Evolutionary conservation across 2,113 vertebrate genomes (phyloP), one percentile per base, ranked within the genome.

Genomic region (Mystacornis crossleyi): DNA sequence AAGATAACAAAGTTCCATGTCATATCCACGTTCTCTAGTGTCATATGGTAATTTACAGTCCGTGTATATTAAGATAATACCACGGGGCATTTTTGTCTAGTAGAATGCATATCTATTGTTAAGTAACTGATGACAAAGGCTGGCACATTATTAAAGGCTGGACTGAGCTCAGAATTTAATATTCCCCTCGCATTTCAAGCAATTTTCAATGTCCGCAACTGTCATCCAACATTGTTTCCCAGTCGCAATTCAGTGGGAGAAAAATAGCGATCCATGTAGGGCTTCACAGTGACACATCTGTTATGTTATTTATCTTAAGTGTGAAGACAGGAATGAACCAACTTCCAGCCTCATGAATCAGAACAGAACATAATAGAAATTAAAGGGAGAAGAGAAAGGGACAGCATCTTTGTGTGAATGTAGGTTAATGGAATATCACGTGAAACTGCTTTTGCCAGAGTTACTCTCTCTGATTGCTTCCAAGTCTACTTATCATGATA

Each of bases 191-290:
- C 82, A 93, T 94, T 96, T 94, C 92, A 92, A 93, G 60, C 80
- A 83, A 95, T 96, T 94, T 90, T 94, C 81, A 47, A 9, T 77
- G 74, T 95, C 92, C 90, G 67, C 93, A 96, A 93, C 71, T 95
- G 88, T 94, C 93, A 94, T 92, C 93, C 86, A 92, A 92, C 90
- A 96, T 91, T 96, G 90, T 96, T 95, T 97, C 90, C 72, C 78
- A 83, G 92, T 65, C 18, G 42, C 90, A 88, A 55, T 95, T 96
- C 90, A 78, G 92, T 92, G 79, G 95, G 93, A 93, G 88, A 96
- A 95, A 96, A 96, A 90, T 71, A 97, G 75, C 82, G 33, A 51
- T 71, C 95, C 85, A 86, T 60, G 90, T 53, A 94, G 90, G 69
- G 80, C 47, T 92, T 83, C 58, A 40, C 47, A 80, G 90, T 55